Evolutionary conservation across 2,113 vertebrate genomes (phyloP).

Genomic region (Rattus rattus): DNA sequence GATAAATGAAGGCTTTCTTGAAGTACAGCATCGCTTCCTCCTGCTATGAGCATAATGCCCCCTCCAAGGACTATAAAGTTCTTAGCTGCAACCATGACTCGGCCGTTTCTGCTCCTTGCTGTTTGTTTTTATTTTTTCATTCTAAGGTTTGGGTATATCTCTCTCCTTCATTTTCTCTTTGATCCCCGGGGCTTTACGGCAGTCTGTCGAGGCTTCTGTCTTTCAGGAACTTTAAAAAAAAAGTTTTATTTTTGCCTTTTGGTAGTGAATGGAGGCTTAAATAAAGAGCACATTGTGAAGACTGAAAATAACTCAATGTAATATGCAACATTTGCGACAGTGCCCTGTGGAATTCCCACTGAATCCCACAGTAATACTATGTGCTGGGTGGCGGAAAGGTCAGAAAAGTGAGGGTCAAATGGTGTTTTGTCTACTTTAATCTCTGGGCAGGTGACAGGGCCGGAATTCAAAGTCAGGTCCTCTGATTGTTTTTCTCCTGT

Average conservation of each 20-base stretch:
- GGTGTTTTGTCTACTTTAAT: background rate
- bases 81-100: constrained; percentile 52
- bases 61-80: constrained; percentile 74
- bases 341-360: background rate
- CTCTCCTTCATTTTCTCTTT: constrained; percentile 55
- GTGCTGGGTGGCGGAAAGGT: background rate
- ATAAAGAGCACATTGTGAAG: constrained; percentile 15
- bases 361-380: background rate
- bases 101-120: constrained; percentile 52
- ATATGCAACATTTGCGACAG: background rate
- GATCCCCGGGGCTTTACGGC: constrained; percentile 38
- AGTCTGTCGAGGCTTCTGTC: constrained; percentile 54
- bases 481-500: background rate
- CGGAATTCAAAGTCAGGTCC: background rate
- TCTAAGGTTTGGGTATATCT: constrained; percentile 64
- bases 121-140: constrained; percentile 32
- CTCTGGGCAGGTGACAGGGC: background rate
- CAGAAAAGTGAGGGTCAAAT: background rate
- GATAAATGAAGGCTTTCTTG: constrained; percentile 83
- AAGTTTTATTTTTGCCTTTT: background rate
- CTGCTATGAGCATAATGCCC: constrained; percentile 63
- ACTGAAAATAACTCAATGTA: background rate
- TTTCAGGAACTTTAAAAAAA: constrained; percentile 63
- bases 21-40: constrained; percentile 66
- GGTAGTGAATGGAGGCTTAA: background rate